A percentile compares a stretch with the other conserved stretches of the same genome.
Conservation (phyloP, 2,888 invertebrate species). For the Minunthozetes semirufus region DNA sequence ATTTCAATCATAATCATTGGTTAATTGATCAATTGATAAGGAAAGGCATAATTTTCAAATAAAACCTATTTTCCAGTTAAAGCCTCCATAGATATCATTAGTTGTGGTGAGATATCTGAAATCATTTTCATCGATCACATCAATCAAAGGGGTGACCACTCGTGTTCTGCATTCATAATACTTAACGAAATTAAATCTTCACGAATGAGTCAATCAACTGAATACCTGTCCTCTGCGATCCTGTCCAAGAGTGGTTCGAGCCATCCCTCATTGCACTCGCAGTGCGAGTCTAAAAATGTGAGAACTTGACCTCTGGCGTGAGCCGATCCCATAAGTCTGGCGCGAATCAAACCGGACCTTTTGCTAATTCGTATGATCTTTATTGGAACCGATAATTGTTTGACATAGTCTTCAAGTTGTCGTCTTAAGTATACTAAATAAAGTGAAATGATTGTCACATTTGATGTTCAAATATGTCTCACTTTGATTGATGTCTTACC, state of each 20-base stretch:
- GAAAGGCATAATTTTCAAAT: conserved; percentile 38
- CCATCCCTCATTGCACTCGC: conserved; percentile 99
- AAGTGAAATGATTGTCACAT: no score
- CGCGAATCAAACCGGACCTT: conserved; percentile 90
- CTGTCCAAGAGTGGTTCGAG: conserved; percentile 84
- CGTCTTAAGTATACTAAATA: conserved; percentile 80
- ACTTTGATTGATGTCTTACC: conserved; percentile 57
- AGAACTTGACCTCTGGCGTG: conserved; percentile 82
- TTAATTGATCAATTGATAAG: background rate
- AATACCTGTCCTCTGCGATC: conserved; percentile 67
- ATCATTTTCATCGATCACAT: conserved; percentile 95
- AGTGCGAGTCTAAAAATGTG: conserved; percentile 92
- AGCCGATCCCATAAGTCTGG: conserved; percentile 84
- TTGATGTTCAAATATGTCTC: conserved; percentile 1
- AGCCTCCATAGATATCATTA: conserved; percentile 99
- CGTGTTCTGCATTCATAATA: conserved; percentile 58
- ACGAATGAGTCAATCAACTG: background rate
- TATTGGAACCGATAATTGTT: conserved; percentile 54
- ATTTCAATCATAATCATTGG: no score
- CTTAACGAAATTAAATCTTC: no score
- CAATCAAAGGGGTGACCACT: conserved; percentile 96
- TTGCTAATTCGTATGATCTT: conserved; percentile 79
- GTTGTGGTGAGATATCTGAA: conserved; percentile 98
- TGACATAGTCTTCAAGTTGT: conserved; percentile 70
- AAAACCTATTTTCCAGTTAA: conserved; percentile 75